Evolutionary conservation across 2,113 vertebrate species (phyloP), one percentile per base, ranked within the genome.

Genomic region (Crotalus tigris): DNA sequence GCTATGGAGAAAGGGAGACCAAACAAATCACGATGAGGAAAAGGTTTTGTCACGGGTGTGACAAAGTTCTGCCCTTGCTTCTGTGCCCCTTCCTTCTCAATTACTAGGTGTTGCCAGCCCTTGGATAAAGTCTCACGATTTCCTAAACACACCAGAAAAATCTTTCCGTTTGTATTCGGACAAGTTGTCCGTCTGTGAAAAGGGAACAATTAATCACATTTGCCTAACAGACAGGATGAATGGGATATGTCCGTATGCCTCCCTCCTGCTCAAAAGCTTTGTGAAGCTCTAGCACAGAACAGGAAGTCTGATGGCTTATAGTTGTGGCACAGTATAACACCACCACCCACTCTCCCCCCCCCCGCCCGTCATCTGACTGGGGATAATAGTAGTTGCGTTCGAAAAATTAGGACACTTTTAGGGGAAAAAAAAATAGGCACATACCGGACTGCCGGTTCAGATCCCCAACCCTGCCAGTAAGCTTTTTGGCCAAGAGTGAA

Each of bases 311-410:
- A 3, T 1, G 17, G 39, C 39, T 39, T 39, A 39, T 39, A 39
- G 39, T 39, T 39, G 39, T 39, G 39, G n/a, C 33, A 39, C 75
- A 21, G 8, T 81, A 81, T 81, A 81, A 33, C 33, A 49, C 49
- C 49, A 8, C 49, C 1, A 7, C 49, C 6, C 49, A 0, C 49
- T 1, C 39, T 2, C 1, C 39, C 2, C 39, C 49, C 1, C 33
- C 39, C 39, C 49, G 0, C 33, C 17, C 17, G 3, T 9, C 3
- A 21, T 39, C 69, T 75, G n/a, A 5, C 69, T 75, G 69, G 69
- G 5, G 15, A 17, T 39, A 39, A 81, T 39, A 81, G 6, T 19
- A 9, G 75, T 21, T 81, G 75, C 33, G 44, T 21, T 39, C 13
- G 33, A 9, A 19, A 8, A 39, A 81, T 21, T 81, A 3, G 75